A percentile compares a stretch with the other conserved stretches of the same genome.
phyloP scores from a whole-genome alignment of 2,113 vertebrate species.

The Porphyrio hochstetteri region DNA sequence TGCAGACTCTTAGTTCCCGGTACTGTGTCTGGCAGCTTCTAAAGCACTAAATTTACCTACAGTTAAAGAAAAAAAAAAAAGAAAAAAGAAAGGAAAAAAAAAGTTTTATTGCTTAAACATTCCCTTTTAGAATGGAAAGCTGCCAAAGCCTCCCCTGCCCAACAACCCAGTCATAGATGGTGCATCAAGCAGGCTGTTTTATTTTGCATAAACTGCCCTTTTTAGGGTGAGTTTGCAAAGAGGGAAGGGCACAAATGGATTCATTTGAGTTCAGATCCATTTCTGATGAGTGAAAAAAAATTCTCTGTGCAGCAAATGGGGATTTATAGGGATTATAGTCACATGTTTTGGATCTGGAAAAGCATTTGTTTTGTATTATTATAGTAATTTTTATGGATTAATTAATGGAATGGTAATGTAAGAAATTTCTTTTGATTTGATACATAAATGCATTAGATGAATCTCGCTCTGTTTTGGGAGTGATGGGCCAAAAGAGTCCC shows the following conservation, averaged over 20 bases:
- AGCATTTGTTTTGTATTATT: slow-evolving; percentile 18
- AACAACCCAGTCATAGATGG: neutral
- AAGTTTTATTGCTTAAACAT: slow-evolving; percentile 20
- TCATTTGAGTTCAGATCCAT: slow-evolving; percentile 6
- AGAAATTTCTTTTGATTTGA: slow-evolving; percentile 11
- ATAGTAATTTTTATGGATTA: slow-evolving; percentile 12
- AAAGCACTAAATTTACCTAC: slow-evolving; percentile 1
- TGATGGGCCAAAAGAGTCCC: neutral
- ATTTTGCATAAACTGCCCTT: neutral
- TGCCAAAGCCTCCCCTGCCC: neutral
- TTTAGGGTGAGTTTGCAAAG: neutral
- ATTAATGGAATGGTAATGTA: neutral
- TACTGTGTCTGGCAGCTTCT: neutral
- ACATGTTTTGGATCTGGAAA: slow-evolving; percentile 27
- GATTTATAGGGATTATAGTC: slow-evolving; percentile 54
- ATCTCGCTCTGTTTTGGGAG: neutral
- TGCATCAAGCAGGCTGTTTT: neutral
- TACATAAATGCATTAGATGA: neutral
- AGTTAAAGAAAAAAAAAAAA: neutral
- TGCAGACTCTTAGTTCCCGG: neutral
- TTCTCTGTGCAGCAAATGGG: slow-evolving; percentile 25
- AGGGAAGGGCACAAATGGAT: neutral
- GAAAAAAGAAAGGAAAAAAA: neutral
- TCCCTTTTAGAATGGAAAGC: neutral
- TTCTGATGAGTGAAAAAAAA: slow-evolving; percentile 11